Percentiles rank a stretch among this genome's conserved stretches.
Conservation (phyloP, 2,113 vertebrate genomes). For the Tautogolabrus adspersus region DNA sequence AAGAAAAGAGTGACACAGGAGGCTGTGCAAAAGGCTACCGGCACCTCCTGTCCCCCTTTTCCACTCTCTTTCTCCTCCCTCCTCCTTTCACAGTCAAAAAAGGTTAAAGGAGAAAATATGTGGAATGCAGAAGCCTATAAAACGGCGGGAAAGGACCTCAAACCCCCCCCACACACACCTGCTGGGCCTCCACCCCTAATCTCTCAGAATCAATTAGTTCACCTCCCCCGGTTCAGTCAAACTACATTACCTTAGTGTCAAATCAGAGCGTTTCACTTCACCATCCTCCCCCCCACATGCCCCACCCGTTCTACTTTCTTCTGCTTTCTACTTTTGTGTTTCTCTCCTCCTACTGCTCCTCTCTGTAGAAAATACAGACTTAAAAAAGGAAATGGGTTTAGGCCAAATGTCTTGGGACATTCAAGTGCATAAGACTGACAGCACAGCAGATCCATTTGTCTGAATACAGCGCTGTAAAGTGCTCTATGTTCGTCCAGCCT, state of each 20-base stretch:
- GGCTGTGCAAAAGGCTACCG: conserved; percentile 62
- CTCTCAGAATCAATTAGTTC: conserved; percentile 85
- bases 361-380: conserved; percentile 57
- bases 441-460: conserved; percentile 70
- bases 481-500: conserved; percentile 56
- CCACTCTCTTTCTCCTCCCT: conserved; percentile 12
- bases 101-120: conserved; percentile 72
- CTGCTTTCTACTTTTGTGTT: conserved; percentile 48
- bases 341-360: conserved; percentile 16
- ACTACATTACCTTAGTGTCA: conserved; percentile 75
- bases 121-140: conserved; percentile 73
- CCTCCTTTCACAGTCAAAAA: conserved; percentile 72
- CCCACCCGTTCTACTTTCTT: conserved; percentile 29
- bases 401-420: conserved; percentile 68
- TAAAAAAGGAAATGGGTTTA: conserved; percentile 64
- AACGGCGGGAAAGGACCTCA: conserved; percentile 64
- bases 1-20: conserved; percentile 55
- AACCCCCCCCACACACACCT: conserved; percentile 73
- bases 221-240: conserved; percentile 76
- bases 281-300: conserved; percentile 39
- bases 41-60: conserved; percentile 41
- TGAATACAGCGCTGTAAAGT: conserved; percentile 69
- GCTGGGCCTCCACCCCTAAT: conserved; percentile 79
- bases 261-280: conserved; percentile 66
- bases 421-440: conserved; percentile 48